These are phyloP conservation scores for Elmis aenea DNA, from an alignment of 2,888 invertebrate species.

Conservation along the genomic window DNA sequence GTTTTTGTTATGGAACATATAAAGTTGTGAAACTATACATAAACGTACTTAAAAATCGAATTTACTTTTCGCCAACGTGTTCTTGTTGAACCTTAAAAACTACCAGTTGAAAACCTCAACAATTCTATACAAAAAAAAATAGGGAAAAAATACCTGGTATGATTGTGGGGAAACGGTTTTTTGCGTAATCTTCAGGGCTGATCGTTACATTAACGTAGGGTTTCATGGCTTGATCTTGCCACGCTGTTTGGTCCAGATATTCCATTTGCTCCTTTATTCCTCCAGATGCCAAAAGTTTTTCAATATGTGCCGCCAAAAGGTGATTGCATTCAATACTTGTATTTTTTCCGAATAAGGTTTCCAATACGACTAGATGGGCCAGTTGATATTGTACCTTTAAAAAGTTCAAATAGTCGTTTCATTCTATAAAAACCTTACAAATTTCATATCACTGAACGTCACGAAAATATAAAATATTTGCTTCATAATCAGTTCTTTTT, in stretches of 20 bases:
- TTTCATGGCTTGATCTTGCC: constrained; percentile 44
- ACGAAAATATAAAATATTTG: no score
- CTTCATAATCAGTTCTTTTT: no score
- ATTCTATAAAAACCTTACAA: no score
- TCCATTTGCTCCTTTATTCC: constrained; percentile 31
- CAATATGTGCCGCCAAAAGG: constrained; percentile 30
- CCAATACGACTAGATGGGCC: constrained; percentile 44
- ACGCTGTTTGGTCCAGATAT: constrained; percentile 37
- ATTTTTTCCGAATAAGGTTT: constrained; percentile 40
- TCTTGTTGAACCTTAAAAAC: no score
- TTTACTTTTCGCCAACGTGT: no score
- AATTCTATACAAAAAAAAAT: no score
- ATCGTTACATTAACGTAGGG: constrained; percentile 14
- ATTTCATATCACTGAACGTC: no score
- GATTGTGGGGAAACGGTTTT: constrained; percentile 43
- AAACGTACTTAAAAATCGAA: no score
- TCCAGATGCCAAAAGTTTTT: constrained; percentile 29
- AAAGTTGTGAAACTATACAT: no score
- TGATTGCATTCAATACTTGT: constrained; percentile 39
- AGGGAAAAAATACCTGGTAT: constrained; percentile 41
- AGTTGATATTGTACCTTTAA: constrained; percentile 42
- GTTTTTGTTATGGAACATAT: no score
- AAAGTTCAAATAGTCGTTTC: no score
- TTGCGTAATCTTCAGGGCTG: constrained; percentile 29
- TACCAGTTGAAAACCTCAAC: no score